Conservation (phyloP, 2,888 invertebrate genomes). For the Strigamia transsilvanica region DNA sequence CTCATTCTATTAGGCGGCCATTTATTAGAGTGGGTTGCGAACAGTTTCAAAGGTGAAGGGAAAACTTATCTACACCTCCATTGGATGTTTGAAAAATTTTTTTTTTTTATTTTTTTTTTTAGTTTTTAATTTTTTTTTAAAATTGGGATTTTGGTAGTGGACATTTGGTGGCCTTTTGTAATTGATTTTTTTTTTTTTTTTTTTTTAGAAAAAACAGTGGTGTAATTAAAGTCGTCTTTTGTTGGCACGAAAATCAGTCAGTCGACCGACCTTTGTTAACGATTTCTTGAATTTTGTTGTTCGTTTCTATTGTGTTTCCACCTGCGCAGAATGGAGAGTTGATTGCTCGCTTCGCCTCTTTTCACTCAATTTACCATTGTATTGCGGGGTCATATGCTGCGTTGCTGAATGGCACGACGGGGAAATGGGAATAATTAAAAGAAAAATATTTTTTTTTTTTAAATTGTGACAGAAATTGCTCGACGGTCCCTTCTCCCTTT, state of each 20-base stretch:
- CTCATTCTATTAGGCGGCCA: conserved; percentile 26
- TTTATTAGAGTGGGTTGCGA: not conserved
- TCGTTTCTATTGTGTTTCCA: conserved; percentile 20
- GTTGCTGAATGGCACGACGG: not conserved
- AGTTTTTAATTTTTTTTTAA: too few species aligned
- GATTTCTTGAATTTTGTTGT: conserved; percentile 33
- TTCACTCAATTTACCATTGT: conserved; percentile 37
- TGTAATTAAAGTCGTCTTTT: conserved; percentile 37
- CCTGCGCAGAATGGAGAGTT: conserved; percentile 27
- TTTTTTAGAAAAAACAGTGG: not conserved
- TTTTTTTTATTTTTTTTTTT: too few species aligned
- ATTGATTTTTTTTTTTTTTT: not conserved
- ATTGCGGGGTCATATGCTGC: not conserved
- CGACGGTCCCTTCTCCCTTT: too few species aligned
- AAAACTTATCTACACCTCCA: conserved; percentile 32
- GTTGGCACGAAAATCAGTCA: conserved; percentile 4
- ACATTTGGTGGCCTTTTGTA: not conserved
- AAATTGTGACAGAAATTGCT: too few species aligned
- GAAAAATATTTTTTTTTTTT: too few species aligned
- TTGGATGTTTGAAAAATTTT: too few species aligned
- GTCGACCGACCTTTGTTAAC: conserved; percentile 6
- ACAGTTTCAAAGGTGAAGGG: not conserved
- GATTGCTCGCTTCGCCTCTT: conserved; percentile 34
- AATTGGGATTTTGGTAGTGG: not conserved
- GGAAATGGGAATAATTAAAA: not conserved